Evolutionary conservation across 2,888 invertebrate species (phyloP), one percentile per base, ranked within the genome.

Genomic region (Epistrophella euchroma): DNA sequence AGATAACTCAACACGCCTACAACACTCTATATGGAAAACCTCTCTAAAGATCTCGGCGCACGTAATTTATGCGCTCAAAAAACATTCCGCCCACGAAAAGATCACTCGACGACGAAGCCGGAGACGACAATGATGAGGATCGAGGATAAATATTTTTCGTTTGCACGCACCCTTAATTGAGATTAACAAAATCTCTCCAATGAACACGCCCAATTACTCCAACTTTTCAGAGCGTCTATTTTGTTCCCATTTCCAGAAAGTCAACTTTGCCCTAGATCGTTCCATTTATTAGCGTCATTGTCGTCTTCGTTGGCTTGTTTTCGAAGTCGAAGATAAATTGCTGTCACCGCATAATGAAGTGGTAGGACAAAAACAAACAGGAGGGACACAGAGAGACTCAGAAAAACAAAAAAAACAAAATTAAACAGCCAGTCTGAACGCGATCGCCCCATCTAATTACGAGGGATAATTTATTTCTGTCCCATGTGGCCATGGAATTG

Each of bases 321-420:
- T 25, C 45, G 85, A 77, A 86, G 85, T 25, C 45, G 85, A 77
- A 86, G 85, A 81, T 86, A 86, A 86, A 86, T 86, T 74, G 85
- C 76, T 86, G 85, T 86, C 85, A 81, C 81, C 85, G 85, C 73
- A 86, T 81, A 86, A 86, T 81, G 70, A 86, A 86, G 86, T 86
- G 86, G 73, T 70, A 82, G 77, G 82, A 78, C 82, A 82, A 77
- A 77, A 50, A 68, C 73, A 82, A 77, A 86, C 77, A 86, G 64
- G 28, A 74, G 86, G 82, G 76, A 70, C 50, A 62, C 50, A 68
- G 19, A 64, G 40, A 15, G 25, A 7, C 22, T 19, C 37, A 40
- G 9, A 62, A 9, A 40, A 50, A 62, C 9, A 25, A 40, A 15
- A 62, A 32, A 32, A 4, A 28, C 3, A 40, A 47, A 71, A n/a